phyloP scores from a whole-genome alignment of 1,140 invertebrate species.

The Mactra quadrangularis region DNA sequence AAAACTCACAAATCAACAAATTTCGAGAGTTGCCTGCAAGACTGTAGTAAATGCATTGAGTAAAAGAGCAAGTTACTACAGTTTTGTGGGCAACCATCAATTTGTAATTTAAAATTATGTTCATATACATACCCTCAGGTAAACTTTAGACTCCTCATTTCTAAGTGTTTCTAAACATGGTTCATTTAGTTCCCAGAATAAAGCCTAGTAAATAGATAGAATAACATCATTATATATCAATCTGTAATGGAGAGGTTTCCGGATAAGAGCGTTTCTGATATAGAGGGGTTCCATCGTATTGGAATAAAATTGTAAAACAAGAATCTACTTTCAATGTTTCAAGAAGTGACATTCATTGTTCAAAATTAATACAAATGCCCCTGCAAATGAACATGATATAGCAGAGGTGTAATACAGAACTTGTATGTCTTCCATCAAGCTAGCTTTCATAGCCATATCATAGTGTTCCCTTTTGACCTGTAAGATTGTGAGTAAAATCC shows the following conservation, averaged over 20 bases:
- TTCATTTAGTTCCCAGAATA: conserved; percentile 24
- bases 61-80: too few relatives aligned
- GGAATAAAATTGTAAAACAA: neutral
- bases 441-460: too few relatives aligned
- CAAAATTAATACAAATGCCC: too few relatives aligned
- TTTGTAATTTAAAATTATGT: neutral
- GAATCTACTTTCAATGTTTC: neutral
- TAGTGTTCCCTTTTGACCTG: too few relatives aligned
- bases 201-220: neutral
- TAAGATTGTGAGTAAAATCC: too few relatives aligned
- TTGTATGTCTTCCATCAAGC: too few relatives aligned
- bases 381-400: too few relatives aligned
- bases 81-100: too few relatives aligned
- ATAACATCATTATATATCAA: neutral
- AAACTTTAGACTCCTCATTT: neutral
- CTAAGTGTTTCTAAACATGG: neutral
- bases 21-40: too few relatives aligned
- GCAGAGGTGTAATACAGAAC: too few relatives aligned
- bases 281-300: neutral
- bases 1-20: neutral
- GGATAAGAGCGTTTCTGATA: neutral
- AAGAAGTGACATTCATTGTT: neutral
- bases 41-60: too few relatives aligned
- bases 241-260: neutral
- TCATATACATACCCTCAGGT: conserved; percentile 14